These are phyloP conservation scores for Mythimna albipuncta DNA, from an alignment of 2,888 invertebrate species.

Conservation along the genomic window DNA sequence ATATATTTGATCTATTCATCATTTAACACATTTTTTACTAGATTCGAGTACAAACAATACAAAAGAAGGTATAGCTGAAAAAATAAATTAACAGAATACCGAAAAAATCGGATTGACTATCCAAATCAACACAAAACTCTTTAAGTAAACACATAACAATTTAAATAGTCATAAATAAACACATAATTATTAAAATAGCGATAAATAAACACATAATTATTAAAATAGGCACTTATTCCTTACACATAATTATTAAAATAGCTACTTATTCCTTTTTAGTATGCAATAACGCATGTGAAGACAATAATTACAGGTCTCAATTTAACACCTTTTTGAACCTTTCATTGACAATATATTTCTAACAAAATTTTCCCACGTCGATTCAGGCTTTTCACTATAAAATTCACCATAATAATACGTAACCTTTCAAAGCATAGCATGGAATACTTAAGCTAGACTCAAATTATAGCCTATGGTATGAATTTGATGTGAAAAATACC, in stretches of 20 bases:
- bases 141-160: no score
- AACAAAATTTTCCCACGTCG: conserved; percentile 37
- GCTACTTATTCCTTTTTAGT: neutral
- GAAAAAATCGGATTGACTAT: no score
- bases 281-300: neutral
- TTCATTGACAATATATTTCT: conserved; percentile 3
- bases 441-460: conserved; percentile 30
- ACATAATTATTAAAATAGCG: neutral
- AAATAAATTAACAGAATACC: no score
- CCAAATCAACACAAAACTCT: no score
- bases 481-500: conserved; percentile 39
- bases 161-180: no score
- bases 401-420: conserved; percentile 66
- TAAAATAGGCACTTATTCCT: no score
- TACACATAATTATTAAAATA: neutral
- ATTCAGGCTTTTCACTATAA: conserved; percentile 1
- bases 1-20: no score
- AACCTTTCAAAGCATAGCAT: conserved; percentile 55
- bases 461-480: conserved; percentile 39
- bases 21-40: no score
- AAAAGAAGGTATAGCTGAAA: no score
- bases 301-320: conserved; percentile 15
- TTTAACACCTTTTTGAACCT: conserved; percentile 36
- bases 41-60: no score
- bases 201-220: no score